These are phyloP conservation scores for Eupelmus urozonus DNA, from an alignment of 2,888 invertebrate genomes.

Conservation along the genomic window DNA sequence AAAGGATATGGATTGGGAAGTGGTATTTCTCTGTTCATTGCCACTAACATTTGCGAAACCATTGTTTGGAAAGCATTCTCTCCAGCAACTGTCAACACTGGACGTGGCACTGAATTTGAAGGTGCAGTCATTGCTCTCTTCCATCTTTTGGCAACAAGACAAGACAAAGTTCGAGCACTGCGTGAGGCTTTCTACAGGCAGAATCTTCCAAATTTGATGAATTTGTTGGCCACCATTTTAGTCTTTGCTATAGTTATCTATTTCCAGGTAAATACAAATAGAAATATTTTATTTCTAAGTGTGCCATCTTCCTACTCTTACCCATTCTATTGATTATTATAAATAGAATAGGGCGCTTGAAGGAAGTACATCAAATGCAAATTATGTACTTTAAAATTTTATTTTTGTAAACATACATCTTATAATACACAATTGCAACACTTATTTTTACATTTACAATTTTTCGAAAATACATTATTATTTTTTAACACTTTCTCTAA, in stretches of 20 bases:
- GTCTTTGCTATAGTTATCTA: slow-evolving; percentile 99
- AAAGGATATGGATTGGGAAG: slow-evolving; percentile 99
- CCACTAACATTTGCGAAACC: slow-evolving; percentile 99
- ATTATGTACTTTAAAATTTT: slow-evolving; percentile 23
- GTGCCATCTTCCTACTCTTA: slow-evolving; percentile 45
- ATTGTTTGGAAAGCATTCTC: slow-evolving; percentile 99
- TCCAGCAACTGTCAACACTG: slow-evolving; percentile 98
- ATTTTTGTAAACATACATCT: neutral
- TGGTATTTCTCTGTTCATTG: slow-evolving; percentile 99
- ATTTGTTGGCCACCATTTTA: slow-evolving; percentile 96
- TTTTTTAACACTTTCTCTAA: neutral
- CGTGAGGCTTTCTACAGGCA: slow-evolving; percentile 99
- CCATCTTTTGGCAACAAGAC: slow-evolving; percentile 97
- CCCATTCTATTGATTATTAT: neutral
- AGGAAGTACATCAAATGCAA: slow-evolving; percentile 44
- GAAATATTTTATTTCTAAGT: slow-evolving; percentile 42
- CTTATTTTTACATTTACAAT: neutral
- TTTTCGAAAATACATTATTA: slow-evolving; percentile 2
- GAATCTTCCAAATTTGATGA: slow-evolving; percentile 99
- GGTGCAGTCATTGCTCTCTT: slow-evolving; percentile 99
- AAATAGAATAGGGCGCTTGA: slow-evolving; percentile 52
- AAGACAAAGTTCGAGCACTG: slow-evolving; percentile 98
- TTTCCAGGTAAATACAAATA: slow-evolving; percentile 88
- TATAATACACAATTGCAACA: slow-evolving; percentile 27
- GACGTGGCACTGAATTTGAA: slow-evolving; percentile 98